Conservation (phyloP, 2,888 invertebrate species). For the Uloborus plumipes region DNA sequence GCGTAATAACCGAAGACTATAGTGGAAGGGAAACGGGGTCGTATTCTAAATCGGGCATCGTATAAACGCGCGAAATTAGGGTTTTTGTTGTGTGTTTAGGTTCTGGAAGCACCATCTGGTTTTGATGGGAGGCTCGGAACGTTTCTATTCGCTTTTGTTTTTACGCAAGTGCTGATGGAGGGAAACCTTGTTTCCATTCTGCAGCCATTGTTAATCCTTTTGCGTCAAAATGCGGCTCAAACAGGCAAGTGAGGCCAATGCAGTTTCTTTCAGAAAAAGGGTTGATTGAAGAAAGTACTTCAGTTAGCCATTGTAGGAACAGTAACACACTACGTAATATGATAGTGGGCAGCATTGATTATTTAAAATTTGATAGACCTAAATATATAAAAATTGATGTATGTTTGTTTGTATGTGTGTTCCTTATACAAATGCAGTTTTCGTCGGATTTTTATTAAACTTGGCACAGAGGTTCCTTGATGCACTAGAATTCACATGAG, state of each 20-base stretch:
- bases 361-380: too few species aligned
- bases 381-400: too few species aligned
- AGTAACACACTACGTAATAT: too few species aligned
- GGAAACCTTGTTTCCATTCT: constrained; percentile 27
- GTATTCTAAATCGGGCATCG: constrained; percentile 58
- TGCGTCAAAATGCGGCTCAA: constrained; percentile 1
- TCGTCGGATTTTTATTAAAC: too few species aligned
- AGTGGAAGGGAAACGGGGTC: constrained; percentile 7
- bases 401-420: too few species aligned
- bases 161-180: constrained; percentile 35
- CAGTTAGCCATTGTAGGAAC: too few species aligned
- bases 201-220: constrained; percentile 14
- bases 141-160: constrained; percentile 40
- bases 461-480: too few species aligned
- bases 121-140: constrained; percentile 49
- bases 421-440: too few species aligned
- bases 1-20: too few species aligned
- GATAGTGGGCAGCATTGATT: too few species aligned
- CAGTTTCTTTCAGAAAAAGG: background rate
- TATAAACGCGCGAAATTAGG: constrained; percentile 58
- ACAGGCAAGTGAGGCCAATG: background rate
- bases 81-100: constrained; percentile 48
- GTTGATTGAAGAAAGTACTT: too few species aligned
- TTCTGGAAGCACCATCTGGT: constrained; percentile 53
- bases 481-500: too few species aligned